Evolutionary conservation across 35 echinoderm and acorn worm genomes (phyloP).

Genomic region (Apostichopus parvimensis): DNA sequence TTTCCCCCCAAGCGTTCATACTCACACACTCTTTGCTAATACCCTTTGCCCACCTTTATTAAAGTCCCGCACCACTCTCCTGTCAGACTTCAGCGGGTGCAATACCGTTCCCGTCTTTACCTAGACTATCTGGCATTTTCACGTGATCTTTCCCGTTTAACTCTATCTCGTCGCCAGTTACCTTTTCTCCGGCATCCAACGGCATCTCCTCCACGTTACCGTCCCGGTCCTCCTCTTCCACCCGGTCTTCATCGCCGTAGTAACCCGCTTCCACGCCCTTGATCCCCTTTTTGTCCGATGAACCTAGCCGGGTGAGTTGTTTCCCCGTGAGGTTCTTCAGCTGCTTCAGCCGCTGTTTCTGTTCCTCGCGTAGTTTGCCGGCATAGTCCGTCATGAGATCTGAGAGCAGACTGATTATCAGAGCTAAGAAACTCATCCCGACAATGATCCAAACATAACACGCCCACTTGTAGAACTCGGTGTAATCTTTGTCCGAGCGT

Average conservation of each 20-base stretch:
- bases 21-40: background rate
- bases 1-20: background rate
- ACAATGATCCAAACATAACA: slow-evolving; percentile 79
- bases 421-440: slow-evolving; percentile 71
- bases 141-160: slow-evolving; percentile 27
- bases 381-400: slow-evolving; percentile 64
- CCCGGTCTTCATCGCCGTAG: background rate
- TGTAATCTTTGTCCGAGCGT: slow-evolving; percentile 59
- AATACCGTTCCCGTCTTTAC: background rate
- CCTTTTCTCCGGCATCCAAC: slow-evolving; percentile 6
- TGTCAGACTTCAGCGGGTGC: slow-evolving; percentile 29
- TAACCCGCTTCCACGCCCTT: background rate
- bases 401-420: slow-evolving; percentile 71
- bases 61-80: background rate
- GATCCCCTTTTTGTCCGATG: slow-evolving; percentile 4
- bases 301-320: slow-evolving; percentile 32
- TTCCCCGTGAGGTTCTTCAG: slow-evolving; percentile 30
- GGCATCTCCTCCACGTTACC: background rate
- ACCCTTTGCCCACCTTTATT: background rate
- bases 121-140: background rate
- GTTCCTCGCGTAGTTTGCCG: slow-evolving; percentile 51
- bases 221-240: background rate
- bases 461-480: slow-evolving; percentile 65
- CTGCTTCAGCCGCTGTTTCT: slow-evolving; percentile 29
- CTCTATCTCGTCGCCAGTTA: background rate